Evolutionary conservation across 2,797 vertebrate genomes (phyloP), one percentile per base, ranked within the genome.

Genomic region (Typhlichthys subterraneus): DNA sequence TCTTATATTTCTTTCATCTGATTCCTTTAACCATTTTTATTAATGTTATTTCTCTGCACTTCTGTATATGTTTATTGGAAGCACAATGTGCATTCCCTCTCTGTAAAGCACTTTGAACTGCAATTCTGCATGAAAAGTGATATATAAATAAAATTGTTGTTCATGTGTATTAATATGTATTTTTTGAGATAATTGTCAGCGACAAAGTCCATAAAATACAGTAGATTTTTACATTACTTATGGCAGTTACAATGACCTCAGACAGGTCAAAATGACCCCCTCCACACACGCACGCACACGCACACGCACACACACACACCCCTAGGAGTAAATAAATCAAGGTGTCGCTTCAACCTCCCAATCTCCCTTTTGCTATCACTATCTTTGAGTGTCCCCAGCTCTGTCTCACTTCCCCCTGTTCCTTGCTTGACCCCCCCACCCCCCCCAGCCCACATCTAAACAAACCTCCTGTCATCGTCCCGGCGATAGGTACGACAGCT

Each of bases 381-480:
- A 92, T 91, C 86, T 88, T 86, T 85, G 85, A 89, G 88, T 87
- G 90, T 88, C 87, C 87, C 87, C 81, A 82, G 89, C 85, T 89
- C 91, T 92, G 87, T 89, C 87, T 82, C 82, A 87, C 87, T 91
- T 92, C 90, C 89, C 77, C 77, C 67, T 87, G 68, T 84, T 91
- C 90, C 87, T 83, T 76, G 82, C 85, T 77, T 93, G 88, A 91
- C 87, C 90, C 90, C 75, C 72, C 56, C 72, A 17, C 15, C 15
- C 15, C 15, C 87, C 90, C 89, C 74, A 7, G 6, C 50, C 8
- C n/a, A 79, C 77, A 55, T 85, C 84, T 79, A 89, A 89, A 93
- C 90, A 95, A 94, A 94, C 92, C 84, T 90, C 87, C 92, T 95
- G 94, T 90, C 90, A 92, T 84, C 83, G 62, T 89, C 82, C 79